A percentile compares a stretch with the other conserved stretches of the same genome.
These are phyloP conservation scores for Ophioninae sp. DNA, from an alignment of 2,888 invertebrate species.

Conservation along the genomic window DNA sequence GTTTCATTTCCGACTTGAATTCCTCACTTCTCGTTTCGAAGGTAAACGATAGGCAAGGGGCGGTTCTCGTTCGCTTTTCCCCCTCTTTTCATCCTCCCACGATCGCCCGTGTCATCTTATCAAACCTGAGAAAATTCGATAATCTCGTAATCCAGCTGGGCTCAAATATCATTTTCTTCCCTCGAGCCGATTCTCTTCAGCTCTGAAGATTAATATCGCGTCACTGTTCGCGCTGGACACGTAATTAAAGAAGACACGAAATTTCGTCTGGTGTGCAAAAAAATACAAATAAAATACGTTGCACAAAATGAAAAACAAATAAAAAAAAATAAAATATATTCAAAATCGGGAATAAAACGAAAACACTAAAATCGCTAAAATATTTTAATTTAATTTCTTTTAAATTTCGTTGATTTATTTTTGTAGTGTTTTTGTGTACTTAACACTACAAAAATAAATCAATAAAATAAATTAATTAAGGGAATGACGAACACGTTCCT, in stretches of 20 bases:
- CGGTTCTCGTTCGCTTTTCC: not conserved
- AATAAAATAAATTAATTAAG: no score
- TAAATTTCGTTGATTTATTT: no score
- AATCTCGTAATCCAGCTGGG: conserved; percentile 16
- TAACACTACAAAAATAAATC: no score
- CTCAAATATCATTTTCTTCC: conserved; percentile 6
- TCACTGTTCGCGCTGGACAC: not conserved
- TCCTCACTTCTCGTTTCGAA: conserved; percentile 7
- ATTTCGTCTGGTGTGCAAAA: not conserved
- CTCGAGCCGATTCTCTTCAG: not conserved
- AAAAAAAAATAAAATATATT: no score
- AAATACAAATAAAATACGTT: not conserved
- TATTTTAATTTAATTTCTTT: no score
- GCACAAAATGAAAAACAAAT: no score
- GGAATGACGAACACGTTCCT: no score
- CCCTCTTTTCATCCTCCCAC: conserved; percentile 3
- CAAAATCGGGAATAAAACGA: no score
- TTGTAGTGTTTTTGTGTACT: no score
- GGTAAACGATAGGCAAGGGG: conserved; percentile 11
- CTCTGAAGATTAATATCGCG: conserved; percentile 10
- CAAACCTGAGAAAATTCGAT: conserved; percentile 44
- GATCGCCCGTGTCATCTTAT: conserved; percentile 4
- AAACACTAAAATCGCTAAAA: no score
- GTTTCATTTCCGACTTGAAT: conserved; percentile 30
- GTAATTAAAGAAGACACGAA: conserved; percentile 19